Percentiles rank a stretch among this genome's conserved stretches.
Evolutionary conservation across 2,113 vertebrate species (phyloP).

Genomic region (Cardinalis cardinalis): DNA sequence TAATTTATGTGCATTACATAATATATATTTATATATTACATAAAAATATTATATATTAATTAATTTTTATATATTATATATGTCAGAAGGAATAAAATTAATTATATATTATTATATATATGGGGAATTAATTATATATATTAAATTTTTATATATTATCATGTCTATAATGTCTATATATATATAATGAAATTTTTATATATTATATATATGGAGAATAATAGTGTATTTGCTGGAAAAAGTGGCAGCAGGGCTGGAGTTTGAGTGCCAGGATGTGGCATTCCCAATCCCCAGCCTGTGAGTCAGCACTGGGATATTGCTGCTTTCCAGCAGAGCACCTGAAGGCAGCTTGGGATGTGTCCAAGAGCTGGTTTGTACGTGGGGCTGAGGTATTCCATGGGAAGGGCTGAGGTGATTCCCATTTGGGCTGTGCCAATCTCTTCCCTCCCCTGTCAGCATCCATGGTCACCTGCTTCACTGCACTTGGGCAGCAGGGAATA

Average conservation of each 20-base stretch:
- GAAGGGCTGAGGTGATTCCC: background rate
- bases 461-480: background rate
- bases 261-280: background rate
- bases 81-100: no score
- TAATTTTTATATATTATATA: no score
- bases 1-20: no score
- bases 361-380: background rate
- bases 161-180: no score
- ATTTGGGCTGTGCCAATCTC: background rate
- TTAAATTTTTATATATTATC: no score
- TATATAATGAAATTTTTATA: no score
- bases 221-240: background rate
- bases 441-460: background rate
- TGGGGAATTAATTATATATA: no score
- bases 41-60: no score
- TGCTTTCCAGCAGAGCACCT: background rate
- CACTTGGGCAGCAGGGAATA: background rate
- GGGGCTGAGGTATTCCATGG: accelerated
- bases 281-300: background rate
- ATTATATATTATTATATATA: no score
- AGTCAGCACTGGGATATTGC: background rate
- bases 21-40: no score
- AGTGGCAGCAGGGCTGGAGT: background rate
- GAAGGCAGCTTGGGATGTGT: background rate
- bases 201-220: background rate